A percentile compares a stretch with the other conserved stretches of the same genome.
phyloP scores from a whole-genome alignment of 2,113 vertebrate genomes.

The Mus pahari region DNA sequence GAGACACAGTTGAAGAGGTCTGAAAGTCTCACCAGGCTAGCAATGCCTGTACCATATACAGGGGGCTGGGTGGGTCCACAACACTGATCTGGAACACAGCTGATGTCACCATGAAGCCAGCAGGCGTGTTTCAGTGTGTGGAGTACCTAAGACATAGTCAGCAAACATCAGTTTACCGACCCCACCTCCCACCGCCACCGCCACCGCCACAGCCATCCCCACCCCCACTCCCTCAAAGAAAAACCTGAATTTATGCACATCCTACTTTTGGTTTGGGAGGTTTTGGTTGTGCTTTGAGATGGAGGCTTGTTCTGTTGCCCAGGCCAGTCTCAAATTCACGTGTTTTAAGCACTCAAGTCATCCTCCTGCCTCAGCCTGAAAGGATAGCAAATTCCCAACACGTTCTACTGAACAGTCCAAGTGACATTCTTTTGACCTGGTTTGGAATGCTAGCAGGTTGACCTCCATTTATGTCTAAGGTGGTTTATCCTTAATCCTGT shows the following conservation, averaged over 20 bases:
- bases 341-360: not conserved
- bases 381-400: not conserved
- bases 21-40: not conserved
- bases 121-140: too few species aligned
- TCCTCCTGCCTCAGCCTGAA: not conserved
- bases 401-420: not conserved
- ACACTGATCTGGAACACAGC: not conserved
- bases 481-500: not conserved
- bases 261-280: not conserved
- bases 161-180: not conserved
- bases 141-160: not conserved
- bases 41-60: not conserved
- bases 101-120: not conserved
- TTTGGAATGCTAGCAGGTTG: conserved; percentile 16
- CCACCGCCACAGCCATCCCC: accelerated
- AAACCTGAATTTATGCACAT: not conserved
- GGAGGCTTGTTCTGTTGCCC: not conserved
- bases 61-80: not conserved
- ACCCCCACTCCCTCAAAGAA: too few species aligned
- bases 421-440: not conserved
- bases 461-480: not conserved
- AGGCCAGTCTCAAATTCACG: not conserved
- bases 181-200: accelerated
- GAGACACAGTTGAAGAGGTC: not conserved
- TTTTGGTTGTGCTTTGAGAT: not conserved